Conservation (phyloP, 2,113 vertebrate genomes). For the Lycaon pictus region DNA sequence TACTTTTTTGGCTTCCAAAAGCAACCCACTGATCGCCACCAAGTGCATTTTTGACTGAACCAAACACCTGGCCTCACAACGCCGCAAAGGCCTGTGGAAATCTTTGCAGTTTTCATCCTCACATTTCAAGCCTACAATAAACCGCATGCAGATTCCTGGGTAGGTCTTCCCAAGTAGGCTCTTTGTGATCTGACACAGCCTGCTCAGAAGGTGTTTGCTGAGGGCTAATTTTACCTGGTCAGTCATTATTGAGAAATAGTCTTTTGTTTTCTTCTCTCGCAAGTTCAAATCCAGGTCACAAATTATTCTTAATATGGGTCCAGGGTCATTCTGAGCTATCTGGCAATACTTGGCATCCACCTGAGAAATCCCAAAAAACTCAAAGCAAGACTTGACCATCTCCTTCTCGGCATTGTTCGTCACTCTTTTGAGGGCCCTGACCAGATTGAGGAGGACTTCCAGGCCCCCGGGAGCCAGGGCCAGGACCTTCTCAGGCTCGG, state of each 20-base stretch:
- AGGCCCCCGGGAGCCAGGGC: conserved; percentile 78
- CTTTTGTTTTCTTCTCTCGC: conserved; percentile 84
- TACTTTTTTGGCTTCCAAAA: conserved; percentile 85
- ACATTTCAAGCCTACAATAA: conserved; percentile 87
- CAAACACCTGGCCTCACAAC: conserved; percentile 83
- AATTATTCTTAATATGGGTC: conserved; percentile 83
- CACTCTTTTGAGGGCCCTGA: conserved; percentile 84
- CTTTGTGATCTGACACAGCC: conserved; percentile 83
- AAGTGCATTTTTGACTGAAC: conserved; percentile 87
- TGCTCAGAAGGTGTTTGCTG: conserved; percentile 85
- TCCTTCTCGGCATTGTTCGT: conserved; percentile 88
- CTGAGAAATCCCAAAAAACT: conserved; percentile 89
- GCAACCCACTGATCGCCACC: conserved; percentile 86
- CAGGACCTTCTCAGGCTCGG: conserved; percentile 71
- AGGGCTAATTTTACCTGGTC: conserved; percentile 85
- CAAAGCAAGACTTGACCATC: conserved; percentile 90
- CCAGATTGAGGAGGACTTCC: conserved; percentile 85
- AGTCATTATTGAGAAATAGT: conserved; percentile 80
- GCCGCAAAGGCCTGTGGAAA: conserved; percentile 84
- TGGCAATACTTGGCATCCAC: conserved; percentile 83
- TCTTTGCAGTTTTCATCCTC: conserved; percentile 81
- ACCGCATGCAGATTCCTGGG: conserved; percentile 85
- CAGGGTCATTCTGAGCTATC: conserved; percentile 86
- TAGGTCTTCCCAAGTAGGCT: conserved; percentile 78
- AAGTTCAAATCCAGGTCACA: conserved; percentile 74